Percentiles rank a stretch among this genome's conserved stretches.
Evolutionary conservation across 2,888 invertebrate species (phyloP).

Genomic region (Heliconius cydno): DNA sequence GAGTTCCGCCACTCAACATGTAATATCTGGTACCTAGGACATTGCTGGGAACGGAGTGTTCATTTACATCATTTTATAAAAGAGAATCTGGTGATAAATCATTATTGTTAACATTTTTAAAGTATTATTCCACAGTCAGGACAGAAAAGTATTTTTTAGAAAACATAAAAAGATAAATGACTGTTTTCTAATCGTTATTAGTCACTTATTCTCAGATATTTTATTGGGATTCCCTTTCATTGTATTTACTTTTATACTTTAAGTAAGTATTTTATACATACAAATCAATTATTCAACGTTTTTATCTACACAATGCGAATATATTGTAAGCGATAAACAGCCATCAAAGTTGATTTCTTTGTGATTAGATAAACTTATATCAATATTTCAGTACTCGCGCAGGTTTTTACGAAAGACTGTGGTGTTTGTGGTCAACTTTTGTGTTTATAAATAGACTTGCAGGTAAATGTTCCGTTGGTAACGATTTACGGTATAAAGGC

Average conservation of each 20-base stretch:
- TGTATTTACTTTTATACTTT: background rate
- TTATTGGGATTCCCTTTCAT: background rate
- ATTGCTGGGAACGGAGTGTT: too few species aligned
- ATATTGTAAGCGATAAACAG: conserved; percentile 57
- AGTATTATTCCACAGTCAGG: too few species aligned
- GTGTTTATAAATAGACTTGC: background rate
- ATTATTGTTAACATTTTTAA: too few species aligned
- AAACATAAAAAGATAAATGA: too few species aligned
- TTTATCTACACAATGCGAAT: conserved; percentile 48
- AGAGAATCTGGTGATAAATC: too few species aligned
- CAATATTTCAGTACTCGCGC: background rate
- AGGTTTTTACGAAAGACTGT: conserved; percentile 17
- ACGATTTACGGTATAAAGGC: background rate
- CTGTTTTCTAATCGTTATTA: too few species aligned
- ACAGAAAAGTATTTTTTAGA: too few species aligned
- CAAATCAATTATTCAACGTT: conserved; percentile 8
- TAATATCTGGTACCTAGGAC: too few species aligned
- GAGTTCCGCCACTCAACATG: background rate
- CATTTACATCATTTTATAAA: too few species aligned
- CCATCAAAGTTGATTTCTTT: conserved; percentile 56
- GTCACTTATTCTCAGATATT: background rate
- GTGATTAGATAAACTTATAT: conserved; percentile 42
- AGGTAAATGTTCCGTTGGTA: background rate
- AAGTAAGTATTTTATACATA: too few species aligned
- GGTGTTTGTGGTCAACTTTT: background rate